Conservation (phyloP, 2,888 invertebrate genomes). For the Mechanitis mazaeus region DNA sequence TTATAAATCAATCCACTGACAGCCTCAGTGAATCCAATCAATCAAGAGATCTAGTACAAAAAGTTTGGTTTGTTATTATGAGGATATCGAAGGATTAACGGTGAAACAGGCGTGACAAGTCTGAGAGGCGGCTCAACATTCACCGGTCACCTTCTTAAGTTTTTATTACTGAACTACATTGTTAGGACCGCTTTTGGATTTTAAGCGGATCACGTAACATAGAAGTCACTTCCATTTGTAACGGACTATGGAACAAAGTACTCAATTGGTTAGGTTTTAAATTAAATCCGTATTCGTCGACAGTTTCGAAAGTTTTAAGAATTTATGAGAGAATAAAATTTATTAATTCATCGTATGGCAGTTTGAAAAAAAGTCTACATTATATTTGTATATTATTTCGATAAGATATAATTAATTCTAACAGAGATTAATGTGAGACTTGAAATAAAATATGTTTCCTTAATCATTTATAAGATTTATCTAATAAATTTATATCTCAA, state of each 20-base stretch:
- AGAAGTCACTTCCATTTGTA: constrained; percentile 39
- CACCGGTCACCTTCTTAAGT: constrained; percentile 7
- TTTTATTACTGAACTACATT: constrained; percentile 28
- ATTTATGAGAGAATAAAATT: constrained; percentile 27
- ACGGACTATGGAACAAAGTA: constrained; percentile 34
- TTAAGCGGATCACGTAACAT: constrained; percentile 33
- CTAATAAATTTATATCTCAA: background rate
- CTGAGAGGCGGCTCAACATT: background rate
- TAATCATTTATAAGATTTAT: background rate
- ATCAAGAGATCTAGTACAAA: constrained; percentile 10
- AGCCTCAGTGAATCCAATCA: background rate
- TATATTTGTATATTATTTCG: constrained; percentile 9
- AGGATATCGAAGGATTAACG: constrained; percentile 17
- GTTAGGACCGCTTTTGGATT: constrained; percentile 20
- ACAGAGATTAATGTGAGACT: background rate
- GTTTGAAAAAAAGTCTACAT: constrained; percentile 16
- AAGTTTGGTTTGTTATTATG: constrained; percentile 16
- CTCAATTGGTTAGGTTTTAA: constrained; percentile 31
- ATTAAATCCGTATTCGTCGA: constrained; percentile 22
- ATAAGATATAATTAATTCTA: constrained; percentile 12
- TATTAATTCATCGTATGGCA: constrained; percentile 22
- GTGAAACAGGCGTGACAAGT: constrained; percentile 16
- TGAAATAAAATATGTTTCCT: constrained; percentile 7
- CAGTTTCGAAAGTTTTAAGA: constrained; percentile 30
- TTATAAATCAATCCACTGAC: background rate